Evolutionary conservation across 2,113 vertebrate species (phyloP), one percentile per base, ranked within the genome.

Genomic region (Anser cygnoides): DNA sequence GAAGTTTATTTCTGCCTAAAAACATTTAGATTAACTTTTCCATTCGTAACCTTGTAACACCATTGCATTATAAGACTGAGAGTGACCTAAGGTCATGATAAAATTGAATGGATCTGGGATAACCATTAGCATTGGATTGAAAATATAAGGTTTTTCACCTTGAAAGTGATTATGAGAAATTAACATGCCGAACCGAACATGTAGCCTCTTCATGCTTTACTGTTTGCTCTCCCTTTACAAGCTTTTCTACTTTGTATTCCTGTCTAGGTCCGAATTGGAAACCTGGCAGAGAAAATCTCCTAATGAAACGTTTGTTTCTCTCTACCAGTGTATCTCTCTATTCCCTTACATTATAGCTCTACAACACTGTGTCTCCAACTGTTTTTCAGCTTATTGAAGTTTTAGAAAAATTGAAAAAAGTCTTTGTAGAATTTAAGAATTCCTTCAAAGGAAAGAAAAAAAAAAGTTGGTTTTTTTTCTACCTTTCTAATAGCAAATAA

Each of bases 291-390:
- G 29, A 76, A 92, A 76, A 57, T 55, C 43, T 84, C 41, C 22
- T 68, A 82, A 31, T 43, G 13, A 91, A 80, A 71, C 33, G 12
- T 22, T 49, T 75, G 39, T 87, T 92, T 92, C 54, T 39, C 20
- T 90, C 44, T 83, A 16, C 8, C 15, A 39, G 5, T 39, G 2
- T 54, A 33, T 37, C 26, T 11, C 23, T 78, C 29, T 61, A 7
- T 66, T 68, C 7, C 28, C 11, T 70, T 76, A 61, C 2, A 1
- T 68, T 79, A 61, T 13, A 75, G 15, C 20, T 78, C 35, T 75
- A 55, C 1, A 2, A 18, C 0, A 0, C 29, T 54, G 15, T 31
- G 66, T 87, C 35, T 85, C 17, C 13, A 44, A 58, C 10, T 54
- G 43, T 37, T 91, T 89, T 91, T 78, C 75, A 62, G 12, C 17